These are phyloP conservation scores for Notodonta dromedarius DNA, from an alignment of 2,888 invertebrate genomes.

Conservation along the genomic window DNA sequence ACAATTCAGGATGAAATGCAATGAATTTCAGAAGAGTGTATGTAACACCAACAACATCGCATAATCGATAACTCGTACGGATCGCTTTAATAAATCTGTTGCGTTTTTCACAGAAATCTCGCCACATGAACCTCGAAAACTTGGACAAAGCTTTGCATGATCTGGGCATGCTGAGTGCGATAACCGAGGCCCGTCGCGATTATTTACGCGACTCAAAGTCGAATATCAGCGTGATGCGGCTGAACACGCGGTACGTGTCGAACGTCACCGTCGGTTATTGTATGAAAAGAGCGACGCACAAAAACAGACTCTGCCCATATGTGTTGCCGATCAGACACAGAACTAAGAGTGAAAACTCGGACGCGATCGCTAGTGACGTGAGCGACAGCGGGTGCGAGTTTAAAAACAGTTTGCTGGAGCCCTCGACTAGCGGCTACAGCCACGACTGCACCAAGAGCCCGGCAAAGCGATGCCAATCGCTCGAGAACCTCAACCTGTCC, in stretches of 20 bases:
- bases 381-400: slow-evolving; percentile 62
- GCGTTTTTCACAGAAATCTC: slow-evolving; percentile 74
- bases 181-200: slow-evolving; percentile 83
- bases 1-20: slow-evolving; percentile 72
- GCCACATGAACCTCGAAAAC: slow-evolving; percentile 79
- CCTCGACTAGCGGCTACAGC: slow-evolving; percentile 68
- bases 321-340: slow-evolving; percentile 82
- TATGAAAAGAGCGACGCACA: slow-evolving; percentile 80
- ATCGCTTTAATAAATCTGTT: slow-evolving; percentile 45
- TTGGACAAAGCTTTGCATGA: slow-evolving; percentile 85
- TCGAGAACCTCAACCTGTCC: slow-evolving; percentile 82
- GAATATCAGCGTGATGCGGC: slow-evolving; percentile 78
- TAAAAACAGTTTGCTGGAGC: slow-evolving; percentile 67
- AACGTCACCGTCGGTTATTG: slow-evolving; percentile 86
- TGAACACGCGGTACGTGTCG: slow-evolving; percentile 85
- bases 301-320: slow-evolving; percentile 85
- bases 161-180: slow-evolving; percentile 85
- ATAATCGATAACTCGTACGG: slow-evolving; percentile 20
- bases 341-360: slow-evolving; percentile 86
- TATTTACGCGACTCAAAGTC: slow-evolving; percentile 81
- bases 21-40: slow-evolving; percentile 69
- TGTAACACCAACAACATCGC: slow-evolving; percentile 33
- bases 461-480: slow-evolving; percentile 85
- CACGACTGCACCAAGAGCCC: slow-evolving; percentile 61
- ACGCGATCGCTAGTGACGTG: slow-evolving; percentile 69